Evolutionary conservation across 2,888 invertebrate genomes (phyloP), one percentile per base, ranked within the genome.

Genomic region (Poecilobothrus nobilitatus): DNA sequence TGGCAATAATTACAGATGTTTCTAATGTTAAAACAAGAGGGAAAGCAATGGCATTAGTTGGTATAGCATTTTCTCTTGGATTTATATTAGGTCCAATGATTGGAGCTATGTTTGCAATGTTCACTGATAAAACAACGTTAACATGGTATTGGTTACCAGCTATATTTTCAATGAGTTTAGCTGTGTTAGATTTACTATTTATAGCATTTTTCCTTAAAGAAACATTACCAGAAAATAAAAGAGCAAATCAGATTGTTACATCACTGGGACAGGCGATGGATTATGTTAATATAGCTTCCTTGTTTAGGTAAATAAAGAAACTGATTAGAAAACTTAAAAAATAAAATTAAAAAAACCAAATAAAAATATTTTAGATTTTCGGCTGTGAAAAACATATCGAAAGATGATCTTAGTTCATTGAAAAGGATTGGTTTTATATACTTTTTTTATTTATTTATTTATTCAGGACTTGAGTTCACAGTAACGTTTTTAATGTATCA

Each of bases 391-490:
- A 86, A 87, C 75, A 81, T 90, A 27, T 81, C 86, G 12, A 74
- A 75, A 68, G 80, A 86, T 82, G 91, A 94, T 78, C 83, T 87
- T 72, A 80, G 82, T 74, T 85, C 88, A 72, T 80, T 94, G 67
- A 86, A 86, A 70, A 85, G 83, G 69, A 81, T 94, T 73, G 94
- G 94, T 68, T 77, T 87, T 66, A 87, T 91, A 65, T 94, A 94
- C 80, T 98, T 98, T 80, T 82, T 95, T 12, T 98, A 96, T 83
- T 84, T 97, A 72, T 95, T 97, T 78, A 85, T 96, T 71, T 97
- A 96, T 81, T 97, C 97, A 68, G 98, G 97, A 3, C 84, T 99
- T 69, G 98, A 99, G 83, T 99, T 97, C 79, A 98, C 98, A 0
- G 84, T 99, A 53, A 96, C 97, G 68, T 99, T 99, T 84, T 85